Evolutionary conservation across 2,113 vertebrate genomes (phyloP).

Genomic region (Mus spicilegus): DNA sequence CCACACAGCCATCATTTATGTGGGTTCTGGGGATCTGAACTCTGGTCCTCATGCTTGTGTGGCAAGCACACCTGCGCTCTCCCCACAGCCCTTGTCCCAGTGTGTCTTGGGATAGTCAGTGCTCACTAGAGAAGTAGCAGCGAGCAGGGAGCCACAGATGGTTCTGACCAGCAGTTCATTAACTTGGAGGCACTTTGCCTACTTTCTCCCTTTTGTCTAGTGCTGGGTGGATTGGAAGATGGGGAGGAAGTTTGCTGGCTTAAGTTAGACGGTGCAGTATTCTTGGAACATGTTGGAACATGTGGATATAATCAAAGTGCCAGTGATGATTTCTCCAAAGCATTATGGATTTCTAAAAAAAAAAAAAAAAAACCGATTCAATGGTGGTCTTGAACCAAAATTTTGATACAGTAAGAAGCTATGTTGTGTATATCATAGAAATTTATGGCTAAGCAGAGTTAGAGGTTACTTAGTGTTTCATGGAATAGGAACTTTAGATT

Average conservation of each 20-base stretch:
- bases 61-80: too few species aligned
- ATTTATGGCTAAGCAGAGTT: conserved; percentile 62
- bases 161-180: not conserved
- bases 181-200: conserved; percentile 3
- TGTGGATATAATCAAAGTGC: conserved; percentile 71
- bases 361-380: conserved; percentile 7
- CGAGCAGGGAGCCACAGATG: not conserved
- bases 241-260: not conserved
- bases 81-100: not conserved
- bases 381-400: conserved; percentile 65
- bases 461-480: conserved; percentile 48
- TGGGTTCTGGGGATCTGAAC: not conserved
- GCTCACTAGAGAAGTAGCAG: not conserved
- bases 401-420: not conserved
- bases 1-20: not conserved
- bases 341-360: not conserved
- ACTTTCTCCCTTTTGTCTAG: not conserved
- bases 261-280: conserved; percentile 29
- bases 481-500: conserved; percentile 51
- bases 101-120: not conserved
- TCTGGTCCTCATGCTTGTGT: not conserved
- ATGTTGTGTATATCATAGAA: conserved; percentile 57
- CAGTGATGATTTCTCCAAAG: conserved; percentile 67
- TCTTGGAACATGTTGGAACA: conserved; percentile 52
- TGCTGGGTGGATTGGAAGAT: not conserved